A percentile compares a stretch with the other conserved stretches of the same genome.
Evolutionary conservation across 2,888 invertebrate genomes (phyloP).

Genomic region (Nasonia oneida): DNA sequence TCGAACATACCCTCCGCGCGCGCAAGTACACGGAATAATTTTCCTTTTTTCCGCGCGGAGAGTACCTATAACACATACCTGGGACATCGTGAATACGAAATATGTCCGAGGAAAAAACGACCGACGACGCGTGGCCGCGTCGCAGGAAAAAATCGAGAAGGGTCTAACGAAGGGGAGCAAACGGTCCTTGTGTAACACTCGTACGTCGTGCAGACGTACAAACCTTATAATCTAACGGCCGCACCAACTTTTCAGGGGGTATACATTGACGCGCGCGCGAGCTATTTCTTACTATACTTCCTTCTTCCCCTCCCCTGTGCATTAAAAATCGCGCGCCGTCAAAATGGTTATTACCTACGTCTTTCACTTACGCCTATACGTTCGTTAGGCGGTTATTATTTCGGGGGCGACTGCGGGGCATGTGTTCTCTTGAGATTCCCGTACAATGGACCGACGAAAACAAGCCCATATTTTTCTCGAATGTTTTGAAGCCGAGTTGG

Average conservation of each 20-base stretch:
- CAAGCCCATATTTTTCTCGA: background rate
- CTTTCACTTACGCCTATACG: background rate
- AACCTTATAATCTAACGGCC: constrained; percentile 42
- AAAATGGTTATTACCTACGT: constrained; percentile 40
- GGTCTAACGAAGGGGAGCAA: constrained; percentile 27
- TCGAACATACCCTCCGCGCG: background rate
- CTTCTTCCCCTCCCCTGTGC: background rate
- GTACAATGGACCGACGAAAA: background rate
- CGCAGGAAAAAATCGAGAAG: constrained; percentile 4
- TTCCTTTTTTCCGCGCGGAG: background rate
- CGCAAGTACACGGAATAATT: constrained; percentile 17
- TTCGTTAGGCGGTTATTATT: constrained; percentile 33
- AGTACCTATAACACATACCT: background rate
- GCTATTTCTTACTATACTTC: background rate
- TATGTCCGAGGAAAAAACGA: background rate
- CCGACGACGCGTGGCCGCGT: background rate
- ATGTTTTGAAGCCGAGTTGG: background rate
- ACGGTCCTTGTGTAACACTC: constrained; percentile 32
- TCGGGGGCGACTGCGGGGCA: constrained; percentile 1
- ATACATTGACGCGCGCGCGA: background rate
- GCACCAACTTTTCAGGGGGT: background rate
- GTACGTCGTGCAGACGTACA: background rate
- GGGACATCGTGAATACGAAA: constrained; percentile 45
- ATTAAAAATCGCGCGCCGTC: background rate
- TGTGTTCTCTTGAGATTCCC: background rate